These are phyloP conservation scores for Eudemis profundana DNA, from an alignment of 2,888 invertebrate species.

Conservation along the genomic window DNA sequence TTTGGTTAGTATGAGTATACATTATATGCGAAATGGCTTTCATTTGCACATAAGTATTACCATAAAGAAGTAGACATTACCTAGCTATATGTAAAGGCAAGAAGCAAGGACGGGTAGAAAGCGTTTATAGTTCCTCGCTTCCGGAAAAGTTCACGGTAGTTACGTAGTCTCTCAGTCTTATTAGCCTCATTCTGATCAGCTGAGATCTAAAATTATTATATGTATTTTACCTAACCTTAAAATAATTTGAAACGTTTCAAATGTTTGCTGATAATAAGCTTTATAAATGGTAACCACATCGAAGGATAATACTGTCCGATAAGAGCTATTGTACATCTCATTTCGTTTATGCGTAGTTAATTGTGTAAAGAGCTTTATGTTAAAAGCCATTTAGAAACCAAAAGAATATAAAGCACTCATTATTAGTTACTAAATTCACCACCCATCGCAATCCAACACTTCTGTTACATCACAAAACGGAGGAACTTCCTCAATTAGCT, in stretches of 20 bases:
- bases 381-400: constrained; percentile 68
- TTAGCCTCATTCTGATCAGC: constrained; percentile 74
- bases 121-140: constrained; percentile 80
- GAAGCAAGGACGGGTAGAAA: constrained; percentile 84
- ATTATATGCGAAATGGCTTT: constrained; percentile 30
- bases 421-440: constrained; percentile 61
- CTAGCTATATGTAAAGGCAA: constrained; percentile 83
- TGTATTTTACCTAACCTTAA: constrained; percentile 38
- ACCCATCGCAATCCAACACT: constrained; percentile 64
- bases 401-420: constrained; percentile 76
- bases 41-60: constrained; percentile 47
- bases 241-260: constrained; percentile 26
- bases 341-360: constrained; percentile 54
- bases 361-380: constrained; percentile 64
- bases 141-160: constrained; percentile 79
- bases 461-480: constrained; percentile 34
- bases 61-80: constrained; percentile 72
- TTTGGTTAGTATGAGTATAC: constrained; percentile 28
- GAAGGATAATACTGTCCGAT: constrained; percentile 58
- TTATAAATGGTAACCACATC: constrained; percentile 45
- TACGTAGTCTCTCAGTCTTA: constrained; percentile 84
- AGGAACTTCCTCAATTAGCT: constrained; percentile 50
- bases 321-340: constrained; percentile 66
- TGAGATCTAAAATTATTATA: constrained; percentile 63
- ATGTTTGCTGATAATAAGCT: constrained; percentile 40